phyloP scores from a whole-genome alignment of 1,140 invertebrate species.

The Heliconius hermathena region DNA sequence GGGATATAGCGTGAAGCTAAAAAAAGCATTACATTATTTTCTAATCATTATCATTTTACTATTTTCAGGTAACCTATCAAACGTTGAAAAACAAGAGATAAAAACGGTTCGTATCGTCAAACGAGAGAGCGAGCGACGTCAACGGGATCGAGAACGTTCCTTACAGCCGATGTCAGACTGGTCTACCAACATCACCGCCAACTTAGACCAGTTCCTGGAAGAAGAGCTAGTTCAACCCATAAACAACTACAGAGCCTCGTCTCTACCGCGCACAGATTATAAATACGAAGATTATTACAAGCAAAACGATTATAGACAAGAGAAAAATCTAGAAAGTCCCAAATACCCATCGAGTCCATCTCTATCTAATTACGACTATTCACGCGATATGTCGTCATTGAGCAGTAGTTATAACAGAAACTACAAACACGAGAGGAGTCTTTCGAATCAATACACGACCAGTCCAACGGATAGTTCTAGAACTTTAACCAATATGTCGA shows the following conservation, averaged over 20 bases:
- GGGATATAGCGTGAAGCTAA: no score
- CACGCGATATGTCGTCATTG: conserved; percentile 64
- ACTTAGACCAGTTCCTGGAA: conserved; percentile 82
- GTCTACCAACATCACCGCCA: conserved; percentile 65
- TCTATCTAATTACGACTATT: conserved; percentile 73
- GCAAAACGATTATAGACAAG: conserved; percentile 40
- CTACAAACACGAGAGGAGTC: conserved; percentile 65
- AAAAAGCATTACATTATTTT: not conserved
- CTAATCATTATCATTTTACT: not conserved
- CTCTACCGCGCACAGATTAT: conserved; percentile 68
- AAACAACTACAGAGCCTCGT: conserved; percentile 68
- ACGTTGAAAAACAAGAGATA: conserved; percentile 93
- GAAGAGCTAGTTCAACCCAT: conserved; percentile 76
- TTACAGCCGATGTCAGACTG: conserved; percentile 77
- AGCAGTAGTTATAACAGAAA: conserved; percentile 73
- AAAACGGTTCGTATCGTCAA: conserved; percentile 97
- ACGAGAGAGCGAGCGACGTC: conserved; percentile 92
- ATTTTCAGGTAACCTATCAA: conserved; percentile 86
- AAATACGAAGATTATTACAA: conserved; percentile 68
- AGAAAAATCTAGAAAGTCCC: conserved; percentile 71
- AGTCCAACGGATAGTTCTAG: conserved; percentile 73
- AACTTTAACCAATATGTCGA: conserved; percentile 73
- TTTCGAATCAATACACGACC: conserved; percentile 72
- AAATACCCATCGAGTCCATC: conserved; percentile 77
- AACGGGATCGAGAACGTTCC: conserved; percentile 86